Evolutionary conservation across 2,797 vertebrate genomes (phyloP).

Genomic region (Chrosomus eos): DNA sequence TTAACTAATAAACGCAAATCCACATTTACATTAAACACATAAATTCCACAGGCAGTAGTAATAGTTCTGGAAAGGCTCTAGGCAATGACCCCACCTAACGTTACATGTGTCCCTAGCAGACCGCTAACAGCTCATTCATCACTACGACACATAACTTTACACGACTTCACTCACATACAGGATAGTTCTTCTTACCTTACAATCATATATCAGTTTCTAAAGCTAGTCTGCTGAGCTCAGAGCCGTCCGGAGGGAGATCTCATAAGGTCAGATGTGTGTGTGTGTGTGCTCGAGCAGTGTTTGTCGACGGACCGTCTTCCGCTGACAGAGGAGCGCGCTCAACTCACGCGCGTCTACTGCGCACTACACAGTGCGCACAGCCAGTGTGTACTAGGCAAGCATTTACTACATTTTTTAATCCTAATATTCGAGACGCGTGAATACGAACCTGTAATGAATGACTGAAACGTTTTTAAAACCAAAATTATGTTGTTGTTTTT

Average conservation of each 20-base stretch:
- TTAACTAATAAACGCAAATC: not conserved
- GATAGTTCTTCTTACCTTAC: conserved; percentile 55
- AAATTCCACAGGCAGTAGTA: not conserved
- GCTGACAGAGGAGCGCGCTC: not conserved
- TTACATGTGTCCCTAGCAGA: not conserved
- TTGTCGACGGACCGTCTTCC: conserved; percentile 70
- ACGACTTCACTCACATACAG: too few species aligned
- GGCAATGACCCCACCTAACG: not conserved
- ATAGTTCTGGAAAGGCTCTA: not conserved
- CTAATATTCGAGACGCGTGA: not conserved
- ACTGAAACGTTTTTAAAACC: not conserved
- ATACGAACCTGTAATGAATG: not conserved
- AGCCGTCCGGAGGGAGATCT: conserved; percentile 14
- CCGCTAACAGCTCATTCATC: not conserved
- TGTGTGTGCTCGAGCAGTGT: conserved; percentile 62
- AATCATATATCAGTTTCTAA: conserved; percentile 50
- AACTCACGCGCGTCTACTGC: not conserved
- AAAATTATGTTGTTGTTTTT: not conserved
- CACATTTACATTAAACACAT: not conserved
- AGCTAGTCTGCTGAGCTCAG: conserved; percentile 5
- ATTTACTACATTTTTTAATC: not conserved
- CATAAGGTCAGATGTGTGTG: conserved; percentile 60
- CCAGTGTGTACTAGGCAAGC: not conserved
- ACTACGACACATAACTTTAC: not conserved
- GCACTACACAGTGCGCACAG: not conserved